Evolutionary conservation across 2,113 vertebrate species (phyloP).

Genomic region (Colistium nudipinnis): DNA sequence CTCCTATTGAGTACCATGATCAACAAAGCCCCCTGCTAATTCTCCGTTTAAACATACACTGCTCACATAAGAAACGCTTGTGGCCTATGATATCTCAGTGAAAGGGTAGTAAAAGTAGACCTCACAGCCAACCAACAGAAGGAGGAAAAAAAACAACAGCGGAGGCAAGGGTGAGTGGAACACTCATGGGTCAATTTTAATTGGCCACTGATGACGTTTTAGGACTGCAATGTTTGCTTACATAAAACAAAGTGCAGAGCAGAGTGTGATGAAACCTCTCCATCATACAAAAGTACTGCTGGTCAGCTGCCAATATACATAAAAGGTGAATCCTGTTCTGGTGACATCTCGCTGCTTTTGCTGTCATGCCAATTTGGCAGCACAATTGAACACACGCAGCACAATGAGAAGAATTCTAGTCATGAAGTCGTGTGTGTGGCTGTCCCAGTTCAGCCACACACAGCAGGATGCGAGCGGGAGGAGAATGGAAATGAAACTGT

Average conservation of each 20-base stretch:
- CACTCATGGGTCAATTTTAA: slow-evolving; percentile 21
- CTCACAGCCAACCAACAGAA: slow-evolving; percentile 12
- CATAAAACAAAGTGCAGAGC: slow-evolving; percentile 38
- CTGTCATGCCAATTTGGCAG: slow-evolving; percentile 29
- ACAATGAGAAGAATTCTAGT: slow-evolving; percentile 62
- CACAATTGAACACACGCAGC: slow-evolving; percentile 28
- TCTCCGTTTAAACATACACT: slow-evolving; percentile 33
- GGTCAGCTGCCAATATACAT: slow-evolving; percentile 34
- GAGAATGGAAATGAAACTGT: slow-evolving; percentile 15
- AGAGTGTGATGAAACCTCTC: slow-evolving; percentile 24
- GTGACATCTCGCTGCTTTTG: slow-evolving; percentile 52
- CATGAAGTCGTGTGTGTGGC: slow-evolving; percentile 52
- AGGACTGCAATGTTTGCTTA: slow-evolving; percentile 15
- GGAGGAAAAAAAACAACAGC: slow-evolving; percentile 2
- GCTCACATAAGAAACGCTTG: slow-evolving; percentile 32
- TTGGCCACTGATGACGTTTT: slow-evolving; percentile 43
- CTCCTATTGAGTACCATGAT: slow-evolving; percentile 43
- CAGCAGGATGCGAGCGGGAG: slow-evolving; percentile 2
- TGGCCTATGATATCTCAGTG: slow-evolving; percentile 33
- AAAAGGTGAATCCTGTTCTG: slow-evolving; percentile 58
- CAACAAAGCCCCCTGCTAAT: slow-evolving; percentile 39
- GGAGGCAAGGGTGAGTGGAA: slow-evolving; percentile 30
- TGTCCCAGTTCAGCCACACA: slow-evolving; percentile 20
- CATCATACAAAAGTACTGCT: slow-evolving; percentile 17
- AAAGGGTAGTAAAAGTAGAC: slow-evolving; percentile 46